Conservation (phyloP, 2,113 vertebrate genomes). For the Sisor rabdophorus region DNA sequence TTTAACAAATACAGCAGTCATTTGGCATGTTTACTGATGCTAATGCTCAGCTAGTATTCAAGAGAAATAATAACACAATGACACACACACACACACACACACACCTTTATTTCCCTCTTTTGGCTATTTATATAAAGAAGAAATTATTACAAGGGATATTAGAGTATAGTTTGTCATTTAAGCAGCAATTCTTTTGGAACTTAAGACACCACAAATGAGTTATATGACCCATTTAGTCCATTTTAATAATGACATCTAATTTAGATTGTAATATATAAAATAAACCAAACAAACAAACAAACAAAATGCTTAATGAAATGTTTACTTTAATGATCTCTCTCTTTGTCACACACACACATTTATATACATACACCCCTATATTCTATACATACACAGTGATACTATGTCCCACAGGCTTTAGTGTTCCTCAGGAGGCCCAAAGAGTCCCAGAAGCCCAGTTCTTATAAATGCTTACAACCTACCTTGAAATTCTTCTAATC, state of each 20-base stretch:
- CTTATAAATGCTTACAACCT: conserved; percentile 59
- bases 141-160: neutral
- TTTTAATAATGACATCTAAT: neutral
- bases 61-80: neutral
- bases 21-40: conserved; percentile 49
- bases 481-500: conserved; percentile 57
- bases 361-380: conserved; percentile 3
- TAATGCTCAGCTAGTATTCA: conserved; percentile 41
- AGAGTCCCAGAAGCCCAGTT: conserved; percentile 45
- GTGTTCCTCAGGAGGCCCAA: conserved; percentile 35
- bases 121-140: conserved; percentile 7
- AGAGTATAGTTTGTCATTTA: neutral
- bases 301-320: too few relatives aligned
- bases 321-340: neutral
- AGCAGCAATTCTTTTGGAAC: neutral
- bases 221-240: neutral
- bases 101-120: neutral
- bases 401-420: conserved; percentile 19
- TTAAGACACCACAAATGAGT: neutral
- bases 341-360: conserved; percentile 21
- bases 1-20: conserved; percentile 40
- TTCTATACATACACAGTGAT: conserved; percentile 28
- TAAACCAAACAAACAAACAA: too few relatives aligned
- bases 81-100: neutral
- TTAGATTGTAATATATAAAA: neutral